Evolutionary conservation across 2,113 vertebrate genomes (phyloP), one percentile per base, ranked within the genome.

Genomic region (Antigone vipio): DNA sequence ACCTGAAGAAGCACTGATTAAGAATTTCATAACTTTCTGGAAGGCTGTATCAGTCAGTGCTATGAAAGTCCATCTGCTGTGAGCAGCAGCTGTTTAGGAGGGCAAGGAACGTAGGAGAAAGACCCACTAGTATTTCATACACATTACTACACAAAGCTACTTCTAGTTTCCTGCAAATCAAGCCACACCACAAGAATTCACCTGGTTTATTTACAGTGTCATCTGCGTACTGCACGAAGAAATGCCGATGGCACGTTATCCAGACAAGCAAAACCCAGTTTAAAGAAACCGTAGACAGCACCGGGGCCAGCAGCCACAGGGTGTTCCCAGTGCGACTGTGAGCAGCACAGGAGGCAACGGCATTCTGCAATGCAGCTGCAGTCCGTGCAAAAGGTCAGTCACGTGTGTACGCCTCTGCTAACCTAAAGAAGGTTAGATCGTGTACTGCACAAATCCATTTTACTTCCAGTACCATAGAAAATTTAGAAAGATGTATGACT

Each of bases 11-110:
- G 80, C 64, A 29, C 58, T 55, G 76, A 45, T 35, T 42, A 93
- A 64, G 63, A 80, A 74, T 56, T 63, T 75, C 44, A 5, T 17
- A 17, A 62, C 89, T 94, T 91, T 84, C 81, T 83, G 79, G 64
- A 92, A 81, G 24, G 9, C 63, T 87, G 38, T 55, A 83, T 38
- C 68, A 74, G 74, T 60, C 76, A 81, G 34, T 50, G 53, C 53
- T 74, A 60, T 40, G 68, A 44, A 76, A 9, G 9, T 68, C 76
- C 67, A 74, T 88, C 88, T 96, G 58, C 62, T 81, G 60, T 79
- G 47, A 97, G 62, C 63, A 96, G 64, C 80, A 96, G 91, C 68
- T 96, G 55, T 52, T 92, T 56, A 91, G 85, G 75, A 85, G 29
- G 40, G 50, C 64, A 93, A 86, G 73, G 64, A 76, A 91, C 11